phyloP scores from a whole-genome alignment of 64 coral and sea anemone genomes.

The Orbicella faveolata region DNA sequence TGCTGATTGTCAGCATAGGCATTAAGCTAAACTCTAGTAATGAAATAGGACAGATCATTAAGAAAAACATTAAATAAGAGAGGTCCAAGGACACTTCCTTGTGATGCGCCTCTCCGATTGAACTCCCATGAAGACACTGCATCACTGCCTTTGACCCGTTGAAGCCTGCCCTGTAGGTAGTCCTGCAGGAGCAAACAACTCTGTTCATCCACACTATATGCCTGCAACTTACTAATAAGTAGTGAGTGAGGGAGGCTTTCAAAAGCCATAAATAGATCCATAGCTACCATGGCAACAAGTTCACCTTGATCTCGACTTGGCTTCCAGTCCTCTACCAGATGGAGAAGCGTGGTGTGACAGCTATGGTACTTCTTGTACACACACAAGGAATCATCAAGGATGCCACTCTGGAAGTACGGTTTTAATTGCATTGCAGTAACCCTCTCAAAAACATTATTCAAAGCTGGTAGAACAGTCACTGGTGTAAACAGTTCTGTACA shows the following conservation, averaged over 20 bases:
- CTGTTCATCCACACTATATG: background rate
- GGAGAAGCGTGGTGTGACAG: constrained; percentile 17
- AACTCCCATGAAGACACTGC: constrained; percentile 1
- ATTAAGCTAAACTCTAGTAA: no score
- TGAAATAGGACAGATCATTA: no score
- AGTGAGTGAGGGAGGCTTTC: constrained; percentile 5
- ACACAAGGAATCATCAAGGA: background rate
- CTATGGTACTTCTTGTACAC: background rate
- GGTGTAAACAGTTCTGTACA: constrained; percentile 18
- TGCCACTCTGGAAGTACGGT: constrained; percentile 1
- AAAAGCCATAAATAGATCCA: constrained; percentile 22
- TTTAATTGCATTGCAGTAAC: background rate
- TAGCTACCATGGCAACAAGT: constrained; percentile 16
- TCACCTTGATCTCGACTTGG: background rate
- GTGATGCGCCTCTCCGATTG: background rate
- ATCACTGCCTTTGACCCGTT: background rate
- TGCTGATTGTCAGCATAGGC: no score
- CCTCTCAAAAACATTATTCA: constrained; percentile 12
- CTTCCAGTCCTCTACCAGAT: constrained; percentile 6
- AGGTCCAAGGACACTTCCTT: no score
- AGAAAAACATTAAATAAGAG: no score
- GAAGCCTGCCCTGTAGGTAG: background rate
- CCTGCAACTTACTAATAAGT: background rate
- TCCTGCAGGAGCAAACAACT: background rate
- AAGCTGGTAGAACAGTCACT: constrained; percentile 22